These are phyloP conservation scores for Gnathonemus longibarbis DNA, from an alignment of 2,113 vertebrate species.

Conservation along the genomic window DNA sequence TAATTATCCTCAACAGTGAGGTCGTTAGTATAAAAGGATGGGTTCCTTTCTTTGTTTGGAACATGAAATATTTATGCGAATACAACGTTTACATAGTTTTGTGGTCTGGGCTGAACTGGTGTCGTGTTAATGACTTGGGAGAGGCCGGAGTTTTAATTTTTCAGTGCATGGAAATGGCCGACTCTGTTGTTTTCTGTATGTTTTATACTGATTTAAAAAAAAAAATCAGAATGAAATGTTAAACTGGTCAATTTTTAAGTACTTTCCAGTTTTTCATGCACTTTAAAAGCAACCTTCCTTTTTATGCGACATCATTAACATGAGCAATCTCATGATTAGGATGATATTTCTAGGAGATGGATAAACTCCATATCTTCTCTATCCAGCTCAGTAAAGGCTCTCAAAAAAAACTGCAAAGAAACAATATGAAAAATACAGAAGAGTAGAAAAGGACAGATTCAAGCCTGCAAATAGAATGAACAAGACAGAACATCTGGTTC, in stretches of 20 bases:
- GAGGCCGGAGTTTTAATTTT: neutral
- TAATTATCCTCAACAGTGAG: neutral
- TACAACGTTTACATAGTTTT: neutral
- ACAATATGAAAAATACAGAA: too few relatives aligned
- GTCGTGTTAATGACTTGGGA: neutral
- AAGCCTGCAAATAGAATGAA: too few relatives aligned
- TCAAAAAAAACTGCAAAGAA: neutral
- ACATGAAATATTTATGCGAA: neutral
- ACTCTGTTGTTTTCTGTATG: neutral
- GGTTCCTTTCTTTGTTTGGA: neutral
- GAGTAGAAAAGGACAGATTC: too few relatives aligned
- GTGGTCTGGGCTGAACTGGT: neutral
- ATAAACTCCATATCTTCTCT: neutral
- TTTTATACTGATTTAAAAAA: neutral
- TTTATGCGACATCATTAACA: neutral
- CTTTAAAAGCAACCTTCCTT: neutral
- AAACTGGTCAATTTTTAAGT: neutral
- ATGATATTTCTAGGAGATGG: neutral
- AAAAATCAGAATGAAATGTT: neutral
- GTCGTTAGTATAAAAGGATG: neutral
- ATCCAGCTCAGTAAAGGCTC: neutral
- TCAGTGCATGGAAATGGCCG: neutral
- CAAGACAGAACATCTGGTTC: neutral
- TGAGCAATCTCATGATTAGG: neutral
- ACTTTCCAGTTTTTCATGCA: neutral